Percentiles rank a stretch among this genome's conserved stretches.
Evolutionary conservation across 1,140 invertebrate species (phyloP).

Genomic region (Andrena cerasifolii): DNA sequence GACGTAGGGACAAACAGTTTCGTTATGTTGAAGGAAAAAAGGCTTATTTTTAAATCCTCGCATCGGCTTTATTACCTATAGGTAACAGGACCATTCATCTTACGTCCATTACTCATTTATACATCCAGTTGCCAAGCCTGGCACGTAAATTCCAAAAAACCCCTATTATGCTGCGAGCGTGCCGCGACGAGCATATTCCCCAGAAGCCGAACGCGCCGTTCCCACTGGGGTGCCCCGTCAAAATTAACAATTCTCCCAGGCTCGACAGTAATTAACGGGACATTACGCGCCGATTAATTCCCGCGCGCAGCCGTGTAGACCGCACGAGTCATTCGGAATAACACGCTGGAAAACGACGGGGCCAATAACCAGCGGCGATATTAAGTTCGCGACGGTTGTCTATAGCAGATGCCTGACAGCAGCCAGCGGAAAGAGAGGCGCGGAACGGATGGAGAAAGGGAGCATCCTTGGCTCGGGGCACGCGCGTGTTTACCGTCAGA

Average conservation of each 20-base stretch:
- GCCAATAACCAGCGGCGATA: constrained; percentile 1
- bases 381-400: constrained; percentile 13
- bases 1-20: too few relatives aligned
- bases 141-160: not conserved
- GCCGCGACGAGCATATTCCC: not conserved
- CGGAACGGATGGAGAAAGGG: not conserved
- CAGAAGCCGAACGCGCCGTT: not conserved
- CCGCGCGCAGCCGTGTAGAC: not conserved
- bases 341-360: constrained; percentile 14
- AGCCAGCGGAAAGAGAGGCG: too few relatives aligned
- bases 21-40: too few relatives aligned
- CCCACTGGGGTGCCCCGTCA: not conserved
- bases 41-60: too few relatives aligned
- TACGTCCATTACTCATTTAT: not conserved
- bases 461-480: not conserved
- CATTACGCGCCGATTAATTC: constrained; percentile 29
- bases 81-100: not conserved
- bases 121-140: not conserved
- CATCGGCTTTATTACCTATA: too few relatives aligned
- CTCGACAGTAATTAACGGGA: constrained; percentile 31
- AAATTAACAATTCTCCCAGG: constrained; percentile 26
- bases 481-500: constrained; percentile 39
- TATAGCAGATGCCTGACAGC: not conserved
- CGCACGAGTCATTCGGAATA: constrained; percentile 19
- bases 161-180: not conserved